Conservation (phyloP, 2,888 invertebrate species). For the Phyto melanocephala region DNA sequence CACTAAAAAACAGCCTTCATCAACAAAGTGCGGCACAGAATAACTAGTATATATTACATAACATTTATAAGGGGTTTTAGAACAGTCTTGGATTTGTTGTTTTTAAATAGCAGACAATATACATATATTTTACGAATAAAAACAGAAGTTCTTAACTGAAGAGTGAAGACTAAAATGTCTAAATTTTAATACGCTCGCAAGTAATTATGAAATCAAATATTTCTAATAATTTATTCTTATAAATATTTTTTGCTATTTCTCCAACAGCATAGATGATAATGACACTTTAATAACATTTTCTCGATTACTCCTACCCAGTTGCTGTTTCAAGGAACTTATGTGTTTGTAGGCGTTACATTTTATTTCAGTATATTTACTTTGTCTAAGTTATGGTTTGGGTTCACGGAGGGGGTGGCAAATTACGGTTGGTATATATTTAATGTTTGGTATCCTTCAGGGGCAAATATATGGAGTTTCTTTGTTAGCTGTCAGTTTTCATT, state of each 20-base stretch:
- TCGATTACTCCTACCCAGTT: neutral
- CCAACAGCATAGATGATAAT: neutral
- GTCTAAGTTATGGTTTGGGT: neutral
- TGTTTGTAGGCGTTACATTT: neutral
- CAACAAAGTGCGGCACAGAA: neutral
- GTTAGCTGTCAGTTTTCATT: constrained; percentile 59
- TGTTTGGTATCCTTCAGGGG: constrained; percentile 16
- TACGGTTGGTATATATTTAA: neutral
- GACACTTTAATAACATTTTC: neutral
- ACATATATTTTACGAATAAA: too few relatives aligned
- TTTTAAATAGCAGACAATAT: neutral
- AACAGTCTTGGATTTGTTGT: neutral
- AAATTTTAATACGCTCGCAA: too few relatives aligned
- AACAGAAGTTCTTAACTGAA: too few relatives aligned
- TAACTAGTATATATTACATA: neutral
- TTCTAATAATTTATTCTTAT: too few relatives aligned
- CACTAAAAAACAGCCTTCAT: constrained; percentile 10
- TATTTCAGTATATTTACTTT: neutral
- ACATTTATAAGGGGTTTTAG: neutral
- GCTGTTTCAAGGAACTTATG: neutral
- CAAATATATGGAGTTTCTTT: constrained; percentile 49
- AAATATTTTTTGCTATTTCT: too few relatives aligned
- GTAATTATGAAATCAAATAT: too few relatives aligned
- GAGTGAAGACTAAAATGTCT: too few relatives aligned
- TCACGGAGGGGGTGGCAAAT: neutral